Conservation (phyloP, 2,797 vertebrate species). For the Morus bassanus region DNA sequence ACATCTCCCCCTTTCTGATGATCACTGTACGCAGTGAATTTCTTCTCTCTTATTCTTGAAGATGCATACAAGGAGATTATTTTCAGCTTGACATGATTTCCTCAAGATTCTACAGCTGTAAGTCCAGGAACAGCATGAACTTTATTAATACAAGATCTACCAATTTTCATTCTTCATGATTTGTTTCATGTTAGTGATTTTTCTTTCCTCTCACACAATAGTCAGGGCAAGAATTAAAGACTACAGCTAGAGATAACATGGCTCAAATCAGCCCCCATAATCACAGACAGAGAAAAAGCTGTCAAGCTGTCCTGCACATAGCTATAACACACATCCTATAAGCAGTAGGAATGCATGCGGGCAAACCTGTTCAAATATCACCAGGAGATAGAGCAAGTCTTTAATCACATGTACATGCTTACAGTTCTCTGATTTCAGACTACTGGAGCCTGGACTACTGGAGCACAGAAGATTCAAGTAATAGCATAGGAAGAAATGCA, state of each 20-base stretch:
- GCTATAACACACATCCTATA: background rate
- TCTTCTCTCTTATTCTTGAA: background rate
- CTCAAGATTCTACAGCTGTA: background rate
- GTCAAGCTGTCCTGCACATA: background rate
- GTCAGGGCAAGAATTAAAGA: background rate
- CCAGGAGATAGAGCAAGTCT: background rate
- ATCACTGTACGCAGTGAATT: background rate
- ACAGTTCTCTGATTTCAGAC: background rate
- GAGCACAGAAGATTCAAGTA: background rate
- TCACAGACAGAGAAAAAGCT: background rate
- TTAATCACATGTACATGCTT: background rate
- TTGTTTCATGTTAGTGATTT: background rate
- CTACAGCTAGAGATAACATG: background rate
- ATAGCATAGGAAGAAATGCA: background rate
- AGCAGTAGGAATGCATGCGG: accelerated
- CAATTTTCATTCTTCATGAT: background rate
- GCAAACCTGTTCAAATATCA: background rate
- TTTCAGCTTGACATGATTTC: background rate
- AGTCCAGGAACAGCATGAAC: background rate
- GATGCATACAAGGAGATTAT: background rate
- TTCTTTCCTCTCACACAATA: background rate
- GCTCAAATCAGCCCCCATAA: background rate
- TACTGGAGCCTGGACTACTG: background rate
- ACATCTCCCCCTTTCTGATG: background rate
- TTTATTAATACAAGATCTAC: background rate